A percentile compares a stretch with the other conserved stretches of the same genome.
Evolutionary conservation across 23 tunicate genomes (phyloP).

Genomic region (Diplosoma virens): DNA sequence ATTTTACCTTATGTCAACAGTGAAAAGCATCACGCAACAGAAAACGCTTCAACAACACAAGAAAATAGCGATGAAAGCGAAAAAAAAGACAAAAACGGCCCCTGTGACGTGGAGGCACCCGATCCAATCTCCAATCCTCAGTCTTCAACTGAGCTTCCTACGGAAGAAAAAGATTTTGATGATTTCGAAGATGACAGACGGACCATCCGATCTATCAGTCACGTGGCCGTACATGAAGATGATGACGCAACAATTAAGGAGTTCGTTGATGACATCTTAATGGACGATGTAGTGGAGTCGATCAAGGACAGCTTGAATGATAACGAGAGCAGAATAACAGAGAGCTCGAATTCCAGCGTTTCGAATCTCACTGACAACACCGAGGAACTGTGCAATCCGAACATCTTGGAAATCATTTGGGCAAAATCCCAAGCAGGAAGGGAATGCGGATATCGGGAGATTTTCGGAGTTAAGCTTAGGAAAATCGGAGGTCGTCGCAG

Average conservation of each 20-base stretch:
- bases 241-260: constrained; percentile 32
- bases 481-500: constrained; percentile 26
- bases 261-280: constrained; percentile 10
- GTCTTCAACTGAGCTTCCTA: too few species aligned
- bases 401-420: constrained; percentile 68
- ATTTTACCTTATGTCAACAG: not conserved
- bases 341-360: constrained; percentile 30
- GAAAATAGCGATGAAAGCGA: not conserved
- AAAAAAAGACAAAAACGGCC: not conserved
- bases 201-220: constrained; percentile 26
- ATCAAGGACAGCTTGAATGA: not conserved
- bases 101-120: not conserved
- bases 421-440: constrained; percentile 14
- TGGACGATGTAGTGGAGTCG: not conserved
- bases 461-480: constrained; percentile 51
- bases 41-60: not conserved
- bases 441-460: constrained; percentile 35
- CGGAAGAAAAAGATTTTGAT: not conserved
- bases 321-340: constrained; percentile 5
- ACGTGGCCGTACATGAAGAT: constrained; percentile 30
- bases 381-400: constrained; percentile 62
- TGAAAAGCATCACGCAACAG: not conserved
- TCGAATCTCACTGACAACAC: constrained; percentile 76
- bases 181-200: constrained; percentile 48
- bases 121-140: not conserved